Evolutionary conservation across 2,888 invertebrate genomes (phyloP), one percentile per base, ranked within the genome.

Genomic region (Pomacea canaliculata): DNA sequence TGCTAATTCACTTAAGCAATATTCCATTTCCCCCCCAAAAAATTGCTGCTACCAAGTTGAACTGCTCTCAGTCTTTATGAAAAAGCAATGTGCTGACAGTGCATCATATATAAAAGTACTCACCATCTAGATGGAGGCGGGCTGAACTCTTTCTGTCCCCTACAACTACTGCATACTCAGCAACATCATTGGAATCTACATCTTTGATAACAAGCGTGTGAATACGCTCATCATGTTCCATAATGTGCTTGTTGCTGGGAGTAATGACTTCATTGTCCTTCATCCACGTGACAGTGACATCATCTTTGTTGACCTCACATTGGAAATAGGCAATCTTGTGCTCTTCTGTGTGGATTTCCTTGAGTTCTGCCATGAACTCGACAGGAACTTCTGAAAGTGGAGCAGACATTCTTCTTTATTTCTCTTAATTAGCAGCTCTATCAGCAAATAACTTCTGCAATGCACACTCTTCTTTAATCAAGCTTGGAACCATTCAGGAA

Each of bases 141-240:
- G 96, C 97, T 69, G 93, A 93, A 46, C 96, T 96, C 79, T 93
- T 94, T 88, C 96, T 95, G 77, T 90, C 89, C 51, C 91, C 91
- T 62, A 92, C 90, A 90, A 94, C 93, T 86, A 97, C 96, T 0
- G 95, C 94, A 89, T 97, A 98, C 85, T 94, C 94, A 19, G 95
- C 97, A 56, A 93, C 94, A 91, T 98, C 98, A 75, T 93, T 93
- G 4, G 93, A 89, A 81, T 94, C 93, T 62, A 95, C 94, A 83
- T 96, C 95, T 87, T 95, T 95, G 85, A 98, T 96, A 90, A 96
- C 95, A 59, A 98, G 92, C 84, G 95, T 95, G 89, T 98, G 98
- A 78, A 82, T 78, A 16, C 81, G 84, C 75, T 86, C 87, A 9
- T 86, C 85, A 56, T 85, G 82, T 67, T 81, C 72, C 51, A 87